Base-by-base conservation (phyloP, 2,113 vertebrate genomes). In the Sciurus niger region DNA sequence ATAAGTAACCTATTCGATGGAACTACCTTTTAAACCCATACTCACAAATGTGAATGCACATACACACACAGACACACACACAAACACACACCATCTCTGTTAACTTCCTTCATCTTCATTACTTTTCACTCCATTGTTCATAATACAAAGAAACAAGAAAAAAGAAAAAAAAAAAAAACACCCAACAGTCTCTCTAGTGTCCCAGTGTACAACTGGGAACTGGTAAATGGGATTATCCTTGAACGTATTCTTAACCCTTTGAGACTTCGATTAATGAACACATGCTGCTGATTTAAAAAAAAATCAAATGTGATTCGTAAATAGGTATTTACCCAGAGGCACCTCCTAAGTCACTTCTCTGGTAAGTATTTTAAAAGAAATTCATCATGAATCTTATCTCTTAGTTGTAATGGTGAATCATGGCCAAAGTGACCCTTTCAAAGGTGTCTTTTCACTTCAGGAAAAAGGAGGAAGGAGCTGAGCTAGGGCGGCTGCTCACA, bases 351-450 rank as follows among this genome's bases (percentile, higher is more conserved):
- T 87, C 43, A 72, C 72, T 79, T 82, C 34, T 91, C 93, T 73
- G 58, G 37, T 79, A 46, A 96, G 20, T 24, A 30, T 85, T 86
- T 93, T 77, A 70, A 92, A 86, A 68, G 77, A 80, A 74, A 82
- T 58, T 84, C 88, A 58, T 24, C 43, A 65, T 48, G 63, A 10
- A 43, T 86, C n/a, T 84, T 48, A 11, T 65, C 18, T 48, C 17
- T 48, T 10, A 65, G 77, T 18, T 60, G 34, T 24, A 73, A 30
- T 79, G 6, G 46, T 60, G 28, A 63, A 8, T 79, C 2, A 60
- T 18, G 34, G 2, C 74, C 32, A 12, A 78, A 88, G 40, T 11
- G 18, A 53, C 40, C 3, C 78, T 70, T 96, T 78, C 8, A 32
- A 89, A 78, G 37, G 58, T 34, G 84, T 55, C 9, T 83, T 96